Conservation (phyloP, 2,888 invertebrate genomes). For the Portevinia maculata region DNA sequence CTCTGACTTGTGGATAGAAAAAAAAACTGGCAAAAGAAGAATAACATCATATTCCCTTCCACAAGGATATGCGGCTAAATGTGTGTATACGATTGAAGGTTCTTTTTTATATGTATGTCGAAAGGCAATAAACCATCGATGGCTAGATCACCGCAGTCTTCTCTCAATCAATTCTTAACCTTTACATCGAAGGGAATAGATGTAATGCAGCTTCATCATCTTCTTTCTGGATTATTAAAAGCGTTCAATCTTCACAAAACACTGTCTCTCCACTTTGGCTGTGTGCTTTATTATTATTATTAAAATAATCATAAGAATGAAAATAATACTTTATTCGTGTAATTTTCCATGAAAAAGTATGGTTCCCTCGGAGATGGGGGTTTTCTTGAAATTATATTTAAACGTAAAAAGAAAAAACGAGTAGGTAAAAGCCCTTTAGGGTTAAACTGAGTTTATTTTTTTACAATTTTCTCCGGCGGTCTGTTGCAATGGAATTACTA, state of each 20-base stretch:
- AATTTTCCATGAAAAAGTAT: constrained; percentile 56
- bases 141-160: constrained; percentile 39
- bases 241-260: constrained; percentile 67
- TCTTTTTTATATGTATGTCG: constrained; percentile 40
- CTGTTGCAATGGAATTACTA: constrained; percentile 67
- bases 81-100: not conserved
- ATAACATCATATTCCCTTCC: constrained; percentile 17
- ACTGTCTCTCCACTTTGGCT: constrained; percentile 29
- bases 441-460: constrained; percentile 37
- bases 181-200: constrained; percentile 15
- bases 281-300: constrained; percentile 69
- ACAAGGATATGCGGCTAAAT: constrained; percentile 20
- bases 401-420: constrained; percentile 40
- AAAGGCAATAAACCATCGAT: constrained; percentile 63
- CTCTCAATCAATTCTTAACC: constrained; percentile 51
- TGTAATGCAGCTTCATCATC: constrained; percentile 14
- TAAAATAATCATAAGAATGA: constrained; percentile 69
- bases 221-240: constrained; percentile 61
- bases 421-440: constrained; percentile 58
- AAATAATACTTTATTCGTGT: constrained; percentile 66
- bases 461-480: constrained; percentile 13
- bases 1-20: not conserved
- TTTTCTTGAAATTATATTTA: constrained; percentile 64
- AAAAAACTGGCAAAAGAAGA: constrained; percentile 1
- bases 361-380: constrained; percentile 3